These are phyloP conservation scores for Sipunculus nudus DNA, from an alignment of 2,888 invertebrate species.

Conservation along the genomic window DNA sequence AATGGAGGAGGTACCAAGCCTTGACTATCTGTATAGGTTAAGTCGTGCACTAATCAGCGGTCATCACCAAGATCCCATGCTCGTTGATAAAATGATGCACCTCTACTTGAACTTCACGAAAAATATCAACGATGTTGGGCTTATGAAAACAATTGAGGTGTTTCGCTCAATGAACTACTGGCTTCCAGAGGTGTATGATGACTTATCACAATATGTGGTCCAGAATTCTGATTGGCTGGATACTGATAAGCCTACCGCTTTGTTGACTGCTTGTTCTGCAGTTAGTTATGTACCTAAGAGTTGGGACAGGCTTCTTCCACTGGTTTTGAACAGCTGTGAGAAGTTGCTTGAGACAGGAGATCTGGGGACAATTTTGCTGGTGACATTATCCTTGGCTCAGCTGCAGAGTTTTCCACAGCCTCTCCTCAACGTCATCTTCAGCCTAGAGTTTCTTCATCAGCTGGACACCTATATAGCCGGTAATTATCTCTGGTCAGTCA, in stretches of 20 bases:
- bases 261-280: not conserved
- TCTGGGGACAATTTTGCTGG: too few species aligned
- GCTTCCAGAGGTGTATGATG: conserved; percentile 34
- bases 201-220: conserved; percentile 17
- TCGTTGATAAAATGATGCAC: conserved; percentile 1
- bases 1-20: not conserved
- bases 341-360: too few species aligned
- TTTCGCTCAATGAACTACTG: conserved; percentile 23
- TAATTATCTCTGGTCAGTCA: too few species aligned
- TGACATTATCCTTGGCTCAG: too few species aligned
- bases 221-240: conserved; percentile 3
- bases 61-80: conserved; percentile 7
- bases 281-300: too few species aligned
- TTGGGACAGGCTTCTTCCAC: too few species aligned
- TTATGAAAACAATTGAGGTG: conserved; percentile 9
- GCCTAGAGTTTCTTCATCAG: too few species aligned
- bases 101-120: conserved; percentile 7
- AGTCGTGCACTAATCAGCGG: too few species aligned
- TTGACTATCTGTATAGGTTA: conserved; percentile 12
- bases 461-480: too few species aligned
- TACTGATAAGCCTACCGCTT: conserved; percentile 2
- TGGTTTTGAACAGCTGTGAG: too few species aligned
- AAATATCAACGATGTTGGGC: conserved; percentile 8
- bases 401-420: too few species aligned
- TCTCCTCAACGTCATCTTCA: too few species aligned